Conservation (phyloP, 2,797 vertebrate species). For the Cryptoblepharus egeriae region DNA sequence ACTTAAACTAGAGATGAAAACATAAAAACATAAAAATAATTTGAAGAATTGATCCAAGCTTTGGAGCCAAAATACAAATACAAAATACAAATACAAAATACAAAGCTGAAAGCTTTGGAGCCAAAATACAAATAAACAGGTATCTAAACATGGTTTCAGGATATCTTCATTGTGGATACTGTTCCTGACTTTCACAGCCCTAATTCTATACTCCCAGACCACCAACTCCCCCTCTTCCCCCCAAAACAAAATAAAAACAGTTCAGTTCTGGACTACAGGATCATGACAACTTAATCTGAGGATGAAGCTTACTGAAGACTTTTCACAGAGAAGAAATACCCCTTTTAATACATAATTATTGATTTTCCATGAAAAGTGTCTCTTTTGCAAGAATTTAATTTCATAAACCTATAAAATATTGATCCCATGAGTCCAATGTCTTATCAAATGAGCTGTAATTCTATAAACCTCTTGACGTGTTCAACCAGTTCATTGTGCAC, state of each 20-base stretch:
- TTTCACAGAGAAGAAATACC: conserved; percentile 36
- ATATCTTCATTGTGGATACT: too few species aligned
- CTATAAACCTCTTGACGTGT: not conserved
- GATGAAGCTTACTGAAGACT: conserved; percentile 8
- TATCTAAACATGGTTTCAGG: too few species aligned
- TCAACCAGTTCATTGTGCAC: not conserved
- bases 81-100: too few species aligned
- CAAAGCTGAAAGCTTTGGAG: too few species aligned
- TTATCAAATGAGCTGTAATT: conserved; percentile 41
- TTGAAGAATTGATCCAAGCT: too few species aligned
- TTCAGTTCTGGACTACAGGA: conserved; percentile 1
- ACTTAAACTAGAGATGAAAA: too few species aligned
- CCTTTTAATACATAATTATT: conserved; percentile 43
- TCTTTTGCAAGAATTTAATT: conserved; percentile 49
- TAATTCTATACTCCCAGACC: too few species aligned
- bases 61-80: too few species aligned
- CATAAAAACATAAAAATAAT: too few species aligned
- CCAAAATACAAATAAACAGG: too few species aligned
- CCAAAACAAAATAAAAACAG: not conserved
- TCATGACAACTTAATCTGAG: conserved; percentile 20
- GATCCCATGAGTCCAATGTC: conserved; percentile 21
- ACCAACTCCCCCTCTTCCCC: too few species aligned
- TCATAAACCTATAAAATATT: conserved; percentile 37
- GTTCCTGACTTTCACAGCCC: too few species aligned
- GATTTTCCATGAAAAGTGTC: conserved; percentile 34